Evolutionary conservation across 2,113 vertebrate genomes (phyloP).

Genomic region (Dromiciops gliroides): DNA sequence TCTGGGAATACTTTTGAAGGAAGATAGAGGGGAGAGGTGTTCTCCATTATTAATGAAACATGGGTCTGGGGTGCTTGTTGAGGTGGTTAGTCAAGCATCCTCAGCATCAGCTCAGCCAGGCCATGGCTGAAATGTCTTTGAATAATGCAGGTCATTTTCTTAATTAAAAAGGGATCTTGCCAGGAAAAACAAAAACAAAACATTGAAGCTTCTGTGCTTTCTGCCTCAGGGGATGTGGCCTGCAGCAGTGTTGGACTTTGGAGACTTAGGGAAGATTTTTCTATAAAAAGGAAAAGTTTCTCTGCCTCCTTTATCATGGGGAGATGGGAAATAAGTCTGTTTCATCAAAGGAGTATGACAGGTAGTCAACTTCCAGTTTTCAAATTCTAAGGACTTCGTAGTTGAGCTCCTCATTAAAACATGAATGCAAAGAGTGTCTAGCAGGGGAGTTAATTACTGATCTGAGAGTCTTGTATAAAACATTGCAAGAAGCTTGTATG

Average conservation of each 20-base stretch:
- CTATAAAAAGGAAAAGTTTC: not conserved
- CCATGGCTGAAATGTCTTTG: not conserved
- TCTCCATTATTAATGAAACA: not conserved
- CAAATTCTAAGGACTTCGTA: constrained; percentile 31
- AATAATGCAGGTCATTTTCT: not conserved
- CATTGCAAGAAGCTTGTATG: not conserved
- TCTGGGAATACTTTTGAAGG: not conserved
- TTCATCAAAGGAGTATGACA: not conserved
- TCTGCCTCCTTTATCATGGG: constrained; percentile 17
- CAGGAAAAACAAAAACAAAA: not conserved
- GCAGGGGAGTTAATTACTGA: constrained; percentile 53
- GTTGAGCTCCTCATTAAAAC: constrained; percentile 17
- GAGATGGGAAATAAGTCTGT: constrained; percentile 22
- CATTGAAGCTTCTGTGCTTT: accelerated
- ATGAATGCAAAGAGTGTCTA: not conserved
- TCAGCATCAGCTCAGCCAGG: accelerated
- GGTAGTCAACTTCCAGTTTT: constrained; percentile 5
- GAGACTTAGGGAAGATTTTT: not conserved
- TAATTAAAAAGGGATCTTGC: constrained; percentile 37
- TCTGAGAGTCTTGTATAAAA: constrained; percentile 53
- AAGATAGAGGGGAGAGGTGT: accelerated
- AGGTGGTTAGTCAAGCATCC: not conserved
- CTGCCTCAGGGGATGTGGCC: not conserved
- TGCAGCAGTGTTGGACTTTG: not conserved
- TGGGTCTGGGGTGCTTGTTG: not conserved